These are phyloP conservation scores for Anthopleura sola DNA, from an alignment of 64 coral and sea anemone genomes.

Conservation along the genomic window DNA sequence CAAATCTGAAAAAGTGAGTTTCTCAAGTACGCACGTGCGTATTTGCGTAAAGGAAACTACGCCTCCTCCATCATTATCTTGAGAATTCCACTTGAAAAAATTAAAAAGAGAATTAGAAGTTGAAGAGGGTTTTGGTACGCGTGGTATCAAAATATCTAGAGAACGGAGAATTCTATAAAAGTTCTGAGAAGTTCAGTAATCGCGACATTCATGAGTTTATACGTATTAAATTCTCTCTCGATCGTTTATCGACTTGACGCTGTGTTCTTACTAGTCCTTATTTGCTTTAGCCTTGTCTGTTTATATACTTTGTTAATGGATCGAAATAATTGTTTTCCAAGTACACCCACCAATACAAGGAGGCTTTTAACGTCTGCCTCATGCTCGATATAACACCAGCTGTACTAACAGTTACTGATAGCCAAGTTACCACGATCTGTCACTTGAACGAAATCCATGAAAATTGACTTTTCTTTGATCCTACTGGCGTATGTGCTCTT, in stretches of 20 bases:
- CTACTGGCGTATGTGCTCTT: neutral
- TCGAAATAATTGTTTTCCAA: neutral
- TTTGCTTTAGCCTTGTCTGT: neutral
- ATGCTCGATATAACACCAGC: too few relatives aligned
- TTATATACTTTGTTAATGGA: conserved; percentile 16
- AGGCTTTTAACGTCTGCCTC: neutral
- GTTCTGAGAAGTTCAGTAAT: too few relatives aligned
- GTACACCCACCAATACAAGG: neutral
- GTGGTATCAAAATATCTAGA: too few relatives aligned
- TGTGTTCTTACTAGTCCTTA: neutral
- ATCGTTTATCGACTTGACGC: neutral
- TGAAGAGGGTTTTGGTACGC: too few relatives aligned
- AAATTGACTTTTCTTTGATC: neutral
- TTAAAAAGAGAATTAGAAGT: too few relatives aligned
- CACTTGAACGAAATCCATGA: neutral
- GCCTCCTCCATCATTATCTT: too few relatives aligned
- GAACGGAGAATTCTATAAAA: too few relatives aligned
- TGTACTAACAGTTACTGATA: neutral
- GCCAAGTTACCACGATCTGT: neutral
- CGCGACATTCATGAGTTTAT: neutral
- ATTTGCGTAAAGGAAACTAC: too few relatives aligned
- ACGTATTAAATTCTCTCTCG: neutral
- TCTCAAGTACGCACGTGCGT: too few relatives aligned
- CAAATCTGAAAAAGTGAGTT: too few relatives aligned
- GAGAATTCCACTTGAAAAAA: too few relatives aligned